Evolutionary conservation across 2,888 invertebrate species (phyloP), one percentile per base, ranked within the genome.

Genomic region (Athrips mouffetella): DNA sequence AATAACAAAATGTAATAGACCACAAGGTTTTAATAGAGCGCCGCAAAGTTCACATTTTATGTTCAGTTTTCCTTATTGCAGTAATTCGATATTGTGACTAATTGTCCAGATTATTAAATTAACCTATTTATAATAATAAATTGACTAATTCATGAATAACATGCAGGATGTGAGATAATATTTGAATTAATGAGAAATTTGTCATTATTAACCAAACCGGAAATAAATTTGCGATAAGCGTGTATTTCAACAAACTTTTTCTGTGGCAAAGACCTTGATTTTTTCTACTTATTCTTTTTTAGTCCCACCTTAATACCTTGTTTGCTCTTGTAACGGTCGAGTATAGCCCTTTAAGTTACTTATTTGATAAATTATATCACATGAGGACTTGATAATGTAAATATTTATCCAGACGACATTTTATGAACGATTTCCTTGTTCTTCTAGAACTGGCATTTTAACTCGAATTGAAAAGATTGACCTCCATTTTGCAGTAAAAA

Each of bases 301-400:
- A 35, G 27, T 30, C 71, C 76, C 54, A 76, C 62, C 79, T 77
- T 67, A 69, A 65, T 57, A 55, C 47, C 55, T 58, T 79, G 70
- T 82, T 82, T 80, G 65, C 73, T 62, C 63, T 70, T 58, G 59
- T 63, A 80, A 80, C 79, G 75, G 76, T 71, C 69, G 69, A 73
- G 62, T 65, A 51, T 50, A 62, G 69, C 70, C 75, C 80, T 79
- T 74, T 67, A 76, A 70, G 60, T 71, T 74, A 60, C 63, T 70
- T 70, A 69, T 65, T 69, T 63, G 76, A 78, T 81, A 75, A 74
- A 70, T 76, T 41, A 47, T 50, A 48, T 50, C 53, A 61, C 58
- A 55, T 52, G 58, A 59, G 62, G 63, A 62, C 59, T 65, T 59
- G 63, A 68, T 65, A 65, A 58, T 57, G 65, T 71, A 66, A 80